These are phyloP conservation scores for Ephydatia muelleri DNA, from an alignment of 37 sponge, comb jelly and placozoan species.

Conservation along the genomic window DNA sequence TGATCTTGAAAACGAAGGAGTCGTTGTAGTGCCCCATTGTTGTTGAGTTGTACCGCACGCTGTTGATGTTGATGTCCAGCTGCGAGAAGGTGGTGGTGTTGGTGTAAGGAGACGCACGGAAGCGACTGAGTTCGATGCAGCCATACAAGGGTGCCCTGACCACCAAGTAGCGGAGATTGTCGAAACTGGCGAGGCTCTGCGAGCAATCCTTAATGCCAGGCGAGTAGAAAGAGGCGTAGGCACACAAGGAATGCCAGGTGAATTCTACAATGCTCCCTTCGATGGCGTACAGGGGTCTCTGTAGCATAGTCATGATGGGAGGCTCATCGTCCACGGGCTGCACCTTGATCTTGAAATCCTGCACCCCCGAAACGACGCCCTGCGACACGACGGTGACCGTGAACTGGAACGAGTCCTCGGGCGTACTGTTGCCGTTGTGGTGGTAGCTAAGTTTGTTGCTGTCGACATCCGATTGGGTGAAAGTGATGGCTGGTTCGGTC, in stretches of 20 bases:
- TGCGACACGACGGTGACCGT: conserved; percentile 9
- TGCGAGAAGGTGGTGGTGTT: conserved; percentile 28
- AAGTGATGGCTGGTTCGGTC: neutral
- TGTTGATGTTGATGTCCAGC: conserved; percentile 19
- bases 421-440: conserved; percentile 42
- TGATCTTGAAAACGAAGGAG: conserved; percentile 34
- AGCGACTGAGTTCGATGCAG: neutral
- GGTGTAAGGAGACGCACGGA: neutral
- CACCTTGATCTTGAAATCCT: conserved; percentile 29
- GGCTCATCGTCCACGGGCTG: conserved; percentile 52
- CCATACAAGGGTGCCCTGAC: neutral
- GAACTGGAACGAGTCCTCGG: conserved; percentile 33
- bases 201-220: no score
- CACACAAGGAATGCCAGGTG: neutral
- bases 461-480: conserved; percentile 35
- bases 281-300: conserved; percentile 12
- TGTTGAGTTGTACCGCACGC: conserved; percentile 15
- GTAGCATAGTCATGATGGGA: conserved; percentile 7
- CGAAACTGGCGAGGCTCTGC: neutral
- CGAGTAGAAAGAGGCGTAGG: neutral
- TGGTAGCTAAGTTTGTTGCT: conserved; percentile 22
- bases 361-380: neutral
- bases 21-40: conserved; percentile 7
- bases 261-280: neutral
- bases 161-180: conserved; percentile 20